phyloP scores from a whole-genome alignment of 2,888 invertebrate genomes.

The Heterodera filipjevi region DNA sequence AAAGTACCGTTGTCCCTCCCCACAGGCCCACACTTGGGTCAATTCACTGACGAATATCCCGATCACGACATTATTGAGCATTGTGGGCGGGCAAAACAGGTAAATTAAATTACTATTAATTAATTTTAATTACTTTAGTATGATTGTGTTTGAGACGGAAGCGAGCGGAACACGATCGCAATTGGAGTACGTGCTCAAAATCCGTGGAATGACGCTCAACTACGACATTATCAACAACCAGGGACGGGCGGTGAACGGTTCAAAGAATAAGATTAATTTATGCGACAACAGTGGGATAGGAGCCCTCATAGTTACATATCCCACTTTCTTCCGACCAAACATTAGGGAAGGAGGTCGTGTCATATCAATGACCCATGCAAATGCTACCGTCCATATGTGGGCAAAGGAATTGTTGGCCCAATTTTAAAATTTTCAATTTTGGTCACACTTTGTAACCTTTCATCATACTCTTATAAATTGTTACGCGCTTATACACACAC shows the following conservation, averaged over 20 bases:
- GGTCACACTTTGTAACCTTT: no score
- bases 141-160: not conserved
- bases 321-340: not conserved
- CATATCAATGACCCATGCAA: no score
- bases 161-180: not conserved
- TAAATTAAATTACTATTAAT: no score
- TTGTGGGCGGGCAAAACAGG: not conserved
- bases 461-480: no score
- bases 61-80: not conserved
- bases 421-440: no score
- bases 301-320: not conserved
- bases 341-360: not conserved
- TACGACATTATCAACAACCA: not conserved
- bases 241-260: not conserved
- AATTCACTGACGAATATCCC: constrained; percentile 26
- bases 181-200: not conserved
- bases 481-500: no score
- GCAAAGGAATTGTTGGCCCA: no score
- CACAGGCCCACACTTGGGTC: constrained; percentile 7
- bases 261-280: constrained; percentile 16
- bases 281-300: not conserved
- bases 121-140: no score
- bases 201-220: constrained; percentile 5
- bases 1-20: not conserved
- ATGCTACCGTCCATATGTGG: no score